These are phyloP conservation scores for Drosophila orosa DNA, from an alignment of 1,140 invertebrate species.

Conservation along the genomic window DNA sequence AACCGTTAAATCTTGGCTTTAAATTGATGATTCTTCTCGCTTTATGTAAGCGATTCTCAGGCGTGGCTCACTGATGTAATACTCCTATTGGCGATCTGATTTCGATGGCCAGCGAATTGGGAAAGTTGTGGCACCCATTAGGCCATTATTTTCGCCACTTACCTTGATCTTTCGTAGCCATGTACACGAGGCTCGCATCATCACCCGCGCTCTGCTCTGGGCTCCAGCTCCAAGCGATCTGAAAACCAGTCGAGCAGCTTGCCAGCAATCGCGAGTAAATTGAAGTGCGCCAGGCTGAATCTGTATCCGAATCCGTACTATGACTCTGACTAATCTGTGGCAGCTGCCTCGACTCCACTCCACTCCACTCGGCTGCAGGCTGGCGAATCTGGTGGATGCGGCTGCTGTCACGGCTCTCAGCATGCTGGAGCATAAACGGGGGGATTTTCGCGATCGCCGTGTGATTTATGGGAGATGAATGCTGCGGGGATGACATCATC, in stretches of 20 bases:
- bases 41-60: conserved; percentile 18
- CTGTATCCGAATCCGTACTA: conserved; percentile 42
- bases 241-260: conserved; percentile 69
- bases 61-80: conserved; percentile 4
- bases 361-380: conserved; percentile 28
- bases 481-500: conserved; percentile 72
- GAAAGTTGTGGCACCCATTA: conserved; percentile 7
- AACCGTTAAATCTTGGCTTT: conserved; percentile 19
- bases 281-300: conserved; percentile 49
- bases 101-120: not conserved
- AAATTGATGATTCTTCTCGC: conserved; percentile 2
- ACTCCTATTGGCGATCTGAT: conserved; percentile 10
- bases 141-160: conserved; percentile 40
- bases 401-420: conserved; percentile 38
- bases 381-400: conserved; percentile 41
- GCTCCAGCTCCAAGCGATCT: not conserved
- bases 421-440: conserved; percentile 49
- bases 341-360: conserved; percentile 72
- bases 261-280: conserved; percentile 48
- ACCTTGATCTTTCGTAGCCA: conserved; percentile 68
- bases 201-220: conserved; percentile 14
- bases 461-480: conserved; percentile 70
- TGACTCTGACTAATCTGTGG: conserved; percentile 75
- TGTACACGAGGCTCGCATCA: not conserved
- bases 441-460: conserved; percentile 56